Evolutionary conservation across 2,113 vertebrate genomes (phyloP).

Genomic region (Oreochromis tanganicae): DNA sequence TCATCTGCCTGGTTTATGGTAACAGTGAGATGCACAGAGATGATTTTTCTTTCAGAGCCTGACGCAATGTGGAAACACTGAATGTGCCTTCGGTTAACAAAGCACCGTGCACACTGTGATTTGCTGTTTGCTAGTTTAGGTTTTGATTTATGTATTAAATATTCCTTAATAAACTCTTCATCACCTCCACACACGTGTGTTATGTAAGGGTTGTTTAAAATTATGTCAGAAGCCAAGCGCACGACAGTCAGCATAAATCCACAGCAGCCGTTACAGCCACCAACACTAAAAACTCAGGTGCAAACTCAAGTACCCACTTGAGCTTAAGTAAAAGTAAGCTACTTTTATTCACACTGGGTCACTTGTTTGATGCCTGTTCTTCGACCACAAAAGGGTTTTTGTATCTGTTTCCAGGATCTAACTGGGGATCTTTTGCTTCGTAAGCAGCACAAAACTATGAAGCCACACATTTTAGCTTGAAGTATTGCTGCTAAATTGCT

Average conservation of each 20-base stretch:
- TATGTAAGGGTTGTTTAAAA: background rate
- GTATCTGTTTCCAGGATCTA: background rate
- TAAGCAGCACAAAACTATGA: background rate
- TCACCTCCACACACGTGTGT: background rate
- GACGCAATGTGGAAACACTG: constrained; percentile 2
- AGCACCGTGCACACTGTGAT: background rate
- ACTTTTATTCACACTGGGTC: background rate
- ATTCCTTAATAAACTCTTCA: background rate
- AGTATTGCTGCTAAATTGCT: background rate
- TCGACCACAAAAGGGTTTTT: background rate
- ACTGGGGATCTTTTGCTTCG: background rate
- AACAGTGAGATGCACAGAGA: background rate
- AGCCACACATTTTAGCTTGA: background rate
- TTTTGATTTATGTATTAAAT: background rate
- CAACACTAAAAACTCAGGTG: background rate
- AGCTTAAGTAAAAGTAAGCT: background rate
- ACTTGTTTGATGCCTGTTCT: background rate
- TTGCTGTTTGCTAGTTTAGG: background rate
- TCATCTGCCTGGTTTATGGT: background rate
- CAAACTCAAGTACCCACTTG: background rate
- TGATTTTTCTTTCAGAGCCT: background rate
- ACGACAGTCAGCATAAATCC: background rate
- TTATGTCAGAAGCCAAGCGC: background rate
- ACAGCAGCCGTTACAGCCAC: background rate
- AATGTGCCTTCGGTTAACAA: background rate